A percentile compares a stretch with the other conserved stretches of the same genome.
Evolutionary conservation across 2,797 vertebrate genomes (phyloP).

Genomic region (Diglossa cyanea): DNA sequence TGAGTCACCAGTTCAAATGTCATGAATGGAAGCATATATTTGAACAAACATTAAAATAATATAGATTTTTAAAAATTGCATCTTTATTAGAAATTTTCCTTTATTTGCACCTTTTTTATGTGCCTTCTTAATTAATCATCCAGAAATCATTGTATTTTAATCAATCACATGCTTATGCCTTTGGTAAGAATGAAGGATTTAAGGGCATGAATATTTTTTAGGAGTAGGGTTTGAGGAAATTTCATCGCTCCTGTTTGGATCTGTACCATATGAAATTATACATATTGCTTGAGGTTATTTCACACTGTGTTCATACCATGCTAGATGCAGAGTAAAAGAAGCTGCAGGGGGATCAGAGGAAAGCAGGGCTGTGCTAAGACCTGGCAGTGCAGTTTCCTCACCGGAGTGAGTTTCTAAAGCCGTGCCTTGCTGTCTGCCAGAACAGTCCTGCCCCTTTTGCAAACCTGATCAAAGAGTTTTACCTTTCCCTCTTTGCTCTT

Average conservation of each 20-base stretch:
- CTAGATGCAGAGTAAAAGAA: background rate
- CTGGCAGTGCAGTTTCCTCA: background rate
- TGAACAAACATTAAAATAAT: background rate
- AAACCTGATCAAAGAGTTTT: background rate
- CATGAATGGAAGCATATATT: background rate
- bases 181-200: background rate
- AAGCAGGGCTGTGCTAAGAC: background rate
- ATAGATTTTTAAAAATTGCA: accelerated
- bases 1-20: background rate
- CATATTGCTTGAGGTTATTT: background rate
- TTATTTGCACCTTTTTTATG: background rate
- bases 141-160: background rate
- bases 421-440: background rate
- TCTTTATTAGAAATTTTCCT: background rate
- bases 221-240: background rate
- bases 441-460: background rate
- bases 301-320: accelerated
- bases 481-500: background rate
- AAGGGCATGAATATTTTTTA: background rate
- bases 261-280: background rate
- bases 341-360: background rate
- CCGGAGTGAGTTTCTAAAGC: background rate
- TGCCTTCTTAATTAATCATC: background rate
- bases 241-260: background rate
- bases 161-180: background rate